Evolutionary conservation across 2,888 invertebrate genomes (phyloP).

Genomic region (Erebia aethiops): DNA sequence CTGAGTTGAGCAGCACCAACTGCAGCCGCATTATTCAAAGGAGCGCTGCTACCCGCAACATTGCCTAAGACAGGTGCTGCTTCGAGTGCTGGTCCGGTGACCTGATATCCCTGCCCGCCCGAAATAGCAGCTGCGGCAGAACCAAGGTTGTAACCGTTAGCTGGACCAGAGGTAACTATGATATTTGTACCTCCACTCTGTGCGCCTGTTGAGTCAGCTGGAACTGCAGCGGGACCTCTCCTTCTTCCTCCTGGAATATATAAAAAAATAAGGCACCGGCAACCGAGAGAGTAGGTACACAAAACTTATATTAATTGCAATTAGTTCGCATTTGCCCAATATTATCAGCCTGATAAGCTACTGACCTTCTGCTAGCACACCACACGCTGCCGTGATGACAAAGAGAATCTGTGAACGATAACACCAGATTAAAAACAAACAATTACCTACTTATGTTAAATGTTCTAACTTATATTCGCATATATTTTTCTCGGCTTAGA

Average conservation of each 20-base stretch:
- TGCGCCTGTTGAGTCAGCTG: conserved; percentile 56
- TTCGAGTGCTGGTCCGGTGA: conserved; percentile 20
- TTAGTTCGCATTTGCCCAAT: background rate
- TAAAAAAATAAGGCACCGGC: background rate
- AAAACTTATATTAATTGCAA: background rate
- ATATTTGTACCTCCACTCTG: conserved; percentile 52
- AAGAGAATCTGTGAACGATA: conserved; percentile 63
- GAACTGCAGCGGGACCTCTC: conserved; percentile 44
- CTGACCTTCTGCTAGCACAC: conserved; percentile 69
- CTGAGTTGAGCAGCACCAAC: conserved; percentile 74
- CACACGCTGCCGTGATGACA: conserved; percentile 72
- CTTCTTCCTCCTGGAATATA: conserved; percentile 45
- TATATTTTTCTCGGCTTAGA: too few species aligned
- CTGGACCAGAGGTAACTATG: conserved; percentile 27
- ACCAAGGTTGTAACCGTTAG: conserved; percentile 31
- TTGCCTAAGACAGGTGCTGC: conserved; percentile 29
- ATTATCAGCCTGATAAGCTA: background rate
- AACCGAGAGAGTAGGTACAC: background rate
- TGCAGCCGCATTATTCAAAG: conserved; percentile 70
- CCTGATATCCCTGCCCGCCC: conserved; percentile 23
- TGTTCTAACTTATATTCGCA: background rate
- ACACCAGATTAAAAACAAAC: background rate
- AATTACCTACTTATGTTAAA: background rate
- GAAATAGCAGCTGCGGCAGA: conserved; percentile 31
- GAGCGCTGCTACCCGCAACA: conserved; percentile 45